Evolutionary conservation across 2,888 invertebrate species (phyloP), one percentile per base, ranked within the genome.

Genomic region (Ommatoiulus sabulosus): DNA sequence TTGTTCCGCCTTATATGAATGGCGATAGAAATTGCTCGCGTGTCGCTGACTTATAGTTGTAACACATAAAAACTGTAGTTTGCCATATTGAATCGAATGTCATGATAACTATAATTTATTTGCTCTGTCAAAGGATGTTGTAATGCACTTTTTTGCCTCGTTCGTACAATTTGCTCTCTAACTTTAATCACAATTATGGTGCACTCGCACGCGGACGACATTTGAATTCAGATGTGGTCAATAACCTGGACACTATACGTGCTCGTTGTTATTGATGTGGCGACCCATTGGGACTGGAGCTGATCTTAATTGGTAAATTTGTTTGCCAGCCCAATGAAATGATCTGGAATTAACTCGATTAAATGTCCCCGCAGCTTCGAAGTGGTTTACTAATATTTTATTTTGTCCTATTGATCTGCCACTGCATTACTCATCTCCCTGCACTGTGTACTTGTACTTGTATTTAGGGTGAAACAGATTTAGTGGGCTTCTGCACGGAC

Each of bases 81-180:
- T 6, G n/a, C 63, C 63, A 63, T 63, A 63, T 63, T 63, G n/a
- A 63, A 63, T 63, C 63, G 63, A 63, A 63, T 63, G 63, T 63
- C 63, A 63, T 20, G 63, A 63, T 63, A 63, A 63, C 63, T 63
- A 63, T 63, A 63, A 63, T 63, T 63, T 63, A 63, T 63, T 63
- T 63, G 63, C 63, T 20, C 63, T 63, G 63, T 63, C 63, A 63
- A 20, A 20, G 63, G 63, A 63, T 63, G 63, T 63, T 63, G 63
- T 63, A 63, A 63, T 63, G 63, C 63, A 5, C 20, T 63, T 63
- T 63, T 48, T 48, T n/a, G 20, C 63, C 63, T 63, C 63, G 15
- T 63, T 63, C 63, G 63, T 63, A 20, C 63, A 63, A 63, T 63
- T 20, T n/a, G 63, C 63, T 63, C 63, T n/a, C 63, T 63, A 63